Percentiles rank a stretch among this genome's conserved stretches.
These are phyloP conservation scores for Diarsia dahlii DNA, from an alignment of 2,888 invertebrate species.

Conservation along the genomic window DNA sequence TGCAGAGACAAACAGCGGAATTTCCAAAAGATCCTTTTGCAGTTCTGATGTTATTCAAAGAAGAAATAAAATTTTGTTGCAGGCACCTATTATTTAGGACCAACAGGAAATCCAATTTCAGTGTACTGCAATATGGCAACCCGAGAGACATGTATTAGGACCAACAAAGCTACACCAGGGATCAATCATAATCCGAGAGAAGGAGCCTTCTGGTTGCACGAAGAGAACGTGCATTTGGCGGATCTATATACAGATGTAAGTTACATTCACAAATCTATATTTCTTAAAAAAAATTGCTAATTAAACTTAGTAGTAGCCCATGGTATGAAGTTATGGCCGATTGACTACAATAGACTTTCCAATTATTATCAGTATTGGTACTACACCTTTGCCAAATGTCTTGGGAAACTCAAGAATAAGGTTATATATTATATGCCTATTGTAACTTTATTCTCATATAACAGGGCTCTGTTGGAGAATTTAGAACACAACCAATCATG, in stretches of 20 bases:
- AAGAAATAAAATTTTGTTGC: not conserved
- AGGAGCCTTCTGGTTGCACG: slow-evolving; percentile 30
- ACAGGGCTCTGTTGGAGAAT: no score
- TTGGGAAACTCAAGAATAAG: no score
- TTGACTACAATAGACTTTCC: no score
- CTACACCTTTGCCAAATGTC: no score
- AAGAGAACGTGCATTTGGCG: slow-evolving; percentile 11
- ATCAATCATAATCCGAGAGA: not conserved
- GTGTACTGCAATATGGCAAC: slow-evolving; percentile 36
- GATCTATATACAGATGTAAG: slow-evolving; percentile 18
- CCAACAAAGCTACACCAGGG: not conserved
- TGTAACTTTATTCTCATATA: no score
- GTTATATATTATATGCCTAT: no score
- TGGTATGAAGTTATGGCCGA: no score
- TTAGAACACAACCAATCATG: no score
- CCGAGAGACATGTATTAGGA: slow-evolving; percentile 26
- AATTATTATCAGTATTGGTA: no score
- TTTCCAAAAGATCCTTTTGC: no score
- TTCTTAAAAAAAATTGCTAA: no score
- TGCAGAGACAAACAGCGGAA: not conserved
- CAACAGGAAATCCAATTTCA: not conserved
- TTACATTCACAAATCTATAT: not conserved
- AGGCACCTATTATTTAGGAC: slow-evolving; percentile 26
- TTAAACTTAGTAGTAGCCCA: no score
- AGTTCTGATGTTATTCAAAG: not conserved